Percentiles rank a stretch among this genome's conserved stretches.
Conservation (phyloP, 2,888 invertebrate species). For the Platycheirus albimanus region DNA sequence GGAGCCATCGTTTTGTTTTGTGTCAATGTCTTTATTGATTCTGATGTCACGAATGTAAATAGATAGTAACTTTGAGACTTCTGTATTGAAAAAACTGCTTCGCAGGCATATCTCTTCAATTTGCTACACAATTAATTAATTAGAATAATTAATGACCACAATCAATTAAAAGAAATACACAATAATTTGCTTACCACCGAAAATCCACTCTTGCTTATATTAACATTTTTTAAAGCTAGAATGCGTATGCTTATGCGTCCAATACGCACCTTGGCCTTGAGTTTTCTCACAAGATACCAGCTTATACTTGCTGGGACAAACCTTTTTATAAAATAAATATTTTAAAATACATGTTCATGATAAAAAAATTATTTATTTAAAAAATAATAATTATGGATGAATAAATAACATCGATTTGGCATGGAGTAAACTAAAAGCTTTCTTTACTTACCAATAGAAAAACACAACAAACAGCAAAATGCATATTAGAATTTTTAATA, state of each 20-base stretch:
- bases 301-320: constrained; percentile 89
- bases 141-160: constrained; percentile 11
- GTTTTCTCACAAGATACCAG: constrained; percentile 91
- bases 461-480: constrained; percentile 77
- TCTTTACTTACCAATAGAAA: constrained; percentile 81
- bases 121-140: constrained; percentile 85
- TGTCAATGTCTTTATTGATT: constrained; percentile 89
- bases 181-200: constrained; percentile 90
- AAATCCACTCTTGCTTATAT: constrained; percentile 90
- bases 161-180: constrained; percentile 76
- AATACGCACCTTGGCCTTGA: constrained; percentile 90
- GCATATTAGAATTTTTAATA: constrained; percentile 78
- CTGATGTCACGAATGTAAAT: constrained; percentile 92
- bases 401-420: no score
- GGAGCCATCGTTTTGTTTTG: constrained; percentile 76
- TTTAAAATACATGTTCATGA: not conserved
- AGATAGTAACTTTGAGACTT: constrained; percentile 92
- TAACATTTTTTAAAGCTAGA: constrained; percentile 89
- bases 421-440: no score
- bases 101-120: constrained; percentile 92
- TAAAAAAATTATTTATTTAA: constrained; percentile 29
- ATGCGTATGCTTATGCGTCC: constrained; percentile 92
- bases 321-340: constrained; percentile 83
- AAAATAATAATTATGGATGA: no score
- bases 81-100: constrained; percentile 94